Evolutionary conservation across 2,888 invertebrate genomes (phyloP).

Genomic region (Epistrophe eligans): DNA sequence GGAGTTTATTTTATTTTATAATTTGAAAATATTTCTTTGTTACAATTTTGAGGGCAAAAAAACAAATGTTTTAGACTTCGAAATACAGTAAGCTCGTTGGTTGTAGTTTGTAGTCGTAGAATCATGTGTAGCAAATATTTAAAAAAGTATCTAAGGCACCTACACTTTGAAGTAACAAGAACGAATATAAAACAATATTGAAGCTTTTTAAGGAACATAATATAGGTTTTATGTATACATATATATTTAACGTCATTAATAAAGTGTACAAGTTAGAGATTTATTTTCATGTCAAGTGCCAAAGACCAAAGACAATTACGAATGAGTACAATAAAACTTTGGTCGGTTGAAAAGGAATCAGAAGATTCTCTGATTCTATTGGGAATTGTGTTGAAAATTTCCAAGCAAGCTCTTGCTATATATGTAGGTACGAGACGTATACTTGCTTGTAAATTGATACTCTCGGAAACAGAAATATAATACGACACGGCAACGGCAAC

Average conservation of each 20-base stretch:
- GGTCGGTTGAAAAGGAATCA: constrained; percentile 55
- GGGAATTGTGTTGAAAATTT: constrained; percentile 70
- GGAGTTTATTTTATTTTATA: not conserved
- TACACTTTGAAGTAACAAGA: too few relatives aligned
- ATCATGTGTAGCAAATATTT: too few relatives aligned
- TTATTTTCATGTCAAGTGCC: constrained; percentile 42
- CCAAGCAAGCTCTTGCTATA: constrained; percentile 55
- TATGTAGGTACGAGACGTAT: too few relatives aligned
- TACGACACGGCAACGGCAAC: constrained; percentile 26
- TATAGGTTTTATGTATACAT: not conserved
- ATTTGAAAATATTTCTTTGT: not conserved
- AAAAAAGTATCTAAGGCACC: too few relatives aligned
- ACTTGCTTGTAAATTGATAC: constrained; percentile 64
- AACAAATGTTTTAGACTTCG: too few relatives aligned
- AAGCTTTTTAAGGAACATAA: constrained; percentile 4
- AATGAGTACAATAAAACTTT: constrained; percentile 28
- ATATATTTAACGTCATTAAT: constrained; percentile 38
- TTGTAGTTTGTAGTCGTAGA: too few relatives aligned
- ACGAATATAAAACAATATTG: not conserved
- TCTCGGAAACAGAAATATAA: constrained; percentile 60
- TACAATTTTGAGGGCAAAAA: too few relatives aligned
- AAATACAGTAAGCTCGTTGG: too few relatives aligned
- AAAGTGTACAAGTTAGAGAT: constrained; percentile 43
- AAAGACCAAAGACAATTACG: constrained; percentile 22
- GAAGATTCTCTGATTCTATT: constrained; percentile 55